Conservation (phyloP, 2,113 vertebrate genomes). For the Nasalis larvatus region DNA sequence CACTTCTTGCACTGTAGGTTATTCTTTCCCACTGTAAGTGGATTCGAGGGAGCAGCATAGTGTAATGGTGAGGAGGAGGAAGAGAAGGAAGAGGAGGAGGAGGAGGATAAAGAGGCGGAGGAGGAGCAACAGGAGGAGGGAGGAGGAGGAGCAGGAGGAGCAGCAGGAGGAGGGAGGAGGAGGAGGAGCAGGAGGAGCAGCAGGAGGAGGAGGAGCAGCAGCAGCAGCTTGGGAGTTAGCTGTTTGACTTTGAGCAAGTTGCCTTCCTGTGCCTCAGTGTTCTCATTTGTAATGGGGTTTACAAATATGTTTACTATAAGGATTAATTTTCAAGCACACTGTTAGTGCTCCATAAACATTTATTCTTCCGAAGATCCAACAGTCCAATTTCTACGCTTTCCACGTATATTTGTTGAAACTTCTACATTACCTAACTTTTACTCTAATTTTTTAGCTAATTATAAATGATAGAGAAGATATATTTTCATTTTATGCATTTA, state of each 20-base stretch:
- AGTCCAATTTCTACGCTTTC: background rate
- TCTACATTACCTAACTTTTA: background rate
- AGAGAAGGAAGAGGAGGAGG: no score
- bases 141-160: fast-evolving
- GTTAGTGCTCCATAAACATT: background rate
- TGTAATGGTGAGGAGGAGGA: no score
- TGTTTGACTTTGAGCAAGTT: background rate
- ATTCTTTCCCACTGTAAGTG: background rate
- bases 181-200: fast-evolving
- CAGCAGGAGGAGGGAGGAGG: fast-evolving
- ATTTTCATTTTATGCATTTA: background rate
- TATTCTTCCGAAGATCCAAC: background rate
- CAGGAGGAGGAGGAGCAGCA: no score
- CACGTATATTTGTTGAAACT: background rate
- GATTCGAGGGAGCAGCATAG: no score
- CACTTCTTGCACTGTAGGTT: background rate
- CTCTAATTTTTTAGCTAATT: background rate
- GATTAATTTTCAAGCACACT: background rate
- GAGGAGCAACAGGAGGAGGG: fast-evolving
- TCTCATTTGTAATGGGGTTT: background rate
- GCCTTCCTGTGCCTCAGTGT: background rate
- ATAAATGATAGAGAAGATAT: background rate
- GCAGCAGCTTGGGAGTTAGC: background rate
- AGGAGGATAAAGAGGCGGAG: no score
- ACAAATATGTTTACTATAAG: background rate